A percentile compares a stretch with the other conserved stretches of the same genome.
Conservation (phyloP, 2,113 vertebrate genomes). For the Chauna torquata region DNA sequence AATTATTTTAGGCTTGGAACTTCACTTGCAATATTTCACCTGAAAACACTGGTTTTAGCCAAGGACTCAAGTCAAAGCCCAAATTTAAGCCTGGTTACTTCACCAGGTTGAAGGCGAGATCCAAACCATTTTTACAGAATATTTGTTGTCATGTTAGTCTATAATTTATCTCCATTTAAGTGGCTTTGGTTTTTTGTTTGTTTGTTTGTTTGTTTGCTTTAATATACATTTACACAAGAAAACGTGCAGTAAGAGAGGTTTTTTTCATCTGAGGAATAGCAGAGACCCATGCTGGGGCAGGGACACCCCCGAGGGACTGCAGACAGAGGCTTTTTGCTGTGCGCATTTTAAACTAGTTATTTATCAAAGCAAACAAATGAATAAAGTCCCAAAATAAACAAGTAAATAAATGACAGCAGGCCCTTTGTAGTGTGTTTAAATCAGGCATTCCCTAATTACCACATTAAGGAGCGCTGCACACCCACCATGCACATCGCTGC, state of each 20-base stretch:
- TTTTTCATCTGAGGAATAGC: not conserved
- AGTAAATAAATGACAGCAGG: not conserved
- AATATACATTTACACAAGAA: not conserved
- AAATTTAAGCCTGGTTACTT: not conserved
- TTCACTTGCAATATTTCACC: constrained; percentile 17
- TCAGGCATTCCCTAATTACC: not conserved
- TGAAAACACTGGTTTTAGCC: not conserved
- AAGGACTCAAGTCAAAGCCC: not conserved
- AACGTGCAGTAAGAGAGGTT: not conserved
- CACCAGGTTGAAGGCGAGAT: not conserved
- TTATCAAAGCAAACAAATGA: not conserved
- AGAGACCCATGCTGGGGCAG: not conserved
- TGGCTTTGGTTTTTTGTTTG: not conserved
- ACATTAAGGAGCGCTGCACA: not conserved
- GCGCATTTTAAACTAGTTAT: not conserved
- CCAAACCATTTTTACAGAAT: not conserved
- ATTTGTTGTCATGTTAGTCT: not conserved
- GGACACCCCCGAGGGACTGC: not conserved
- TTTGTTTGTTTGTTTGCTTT: not conserved
- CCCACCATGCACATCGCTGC: not conserved
- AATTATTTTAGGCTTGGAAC: constrained; percentile 8
- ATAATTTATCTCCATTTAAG: not conserved
- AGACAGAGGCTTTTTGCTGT: not conserved
- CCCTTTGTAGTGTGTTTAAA: not conserved
- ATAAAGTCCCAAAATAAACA: not conserved